Evolutionary conservation across 2,797 vertebrate species (phyloP).

Genomic region (Ctenochaetus hawaiiensis): DNA sequence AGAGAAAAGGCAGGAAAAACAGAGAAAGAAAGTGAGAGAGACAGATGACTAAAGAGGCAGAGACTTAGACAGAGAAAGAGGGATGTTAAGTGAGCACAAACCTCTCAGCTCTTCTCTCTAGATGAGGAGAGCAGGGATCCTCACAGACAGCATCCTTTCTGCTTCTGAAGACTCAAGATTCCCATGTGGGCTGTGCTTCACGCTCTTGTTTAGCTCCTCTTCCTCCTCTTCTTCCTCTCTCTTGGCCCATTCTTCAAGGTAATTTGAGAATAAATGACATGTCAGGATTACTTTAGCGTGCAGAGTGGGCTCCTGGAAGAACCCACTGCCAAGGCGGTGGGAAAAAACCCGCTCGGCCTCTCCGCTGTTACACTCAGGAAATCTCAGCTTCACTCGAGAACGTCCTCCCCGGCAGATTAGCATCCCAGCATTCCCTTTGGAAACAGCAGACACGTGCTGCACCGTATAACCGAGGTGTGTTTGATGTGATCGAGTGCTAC

Average conservation of each 20-base stretch:
- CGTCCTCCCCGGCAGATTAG: conserved; percentile 27
- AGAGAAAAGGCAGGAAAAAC: background rate
- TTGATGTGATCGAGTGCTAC: conserved; percentile 56
- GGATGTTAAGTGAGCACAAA: conserved; percentile 9
- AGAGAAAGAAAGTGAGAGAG: background rate
- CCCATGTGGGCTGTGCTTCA: conserved; percentile 25
- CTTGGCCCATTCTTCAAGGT: conserved; percentile 52
- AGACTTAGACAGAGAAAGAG: conserved; percentile 3
- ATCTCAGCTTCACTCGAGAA: conserved; percentile 33
- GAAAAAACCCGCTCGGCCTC: conserved; percentile 41
- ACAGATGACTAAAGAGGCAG: conserved; percentile 1
- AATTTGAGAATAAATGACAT: conserved; percentile 71
- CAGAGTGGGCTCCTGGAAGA: conserved; percentile 50
- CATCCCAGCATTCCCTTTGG: background rate
- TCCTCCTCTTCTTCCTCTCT: conserved; percentile 22
- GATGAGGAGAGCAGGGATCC: conserved; percentile 32
- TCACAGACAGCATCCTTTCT: conserved; percentile 28
- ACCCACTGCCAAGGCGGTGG: conserved; percentile 17
- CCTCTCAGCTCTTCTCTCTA: conserved; percentile 22
- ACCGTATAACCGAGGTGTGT: conserved; percentile 11
- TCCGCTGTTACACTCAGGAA: conserved; percentile 35
- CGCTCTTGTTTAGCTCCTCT: conserved; percentile 20
- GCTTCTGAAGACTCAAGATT: conserved; percentile 43
- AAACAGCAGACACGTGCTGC: conserved; percentile 35
- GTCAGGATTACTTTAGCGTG: conserved; percentile 61